A percentile compares a stretch with the other conserved stretches of the same genome.
phyloP scores from a whole-genome alignment of 2,113 vertebrate genomes.

The Phylloscopus whistleri region DNA sequence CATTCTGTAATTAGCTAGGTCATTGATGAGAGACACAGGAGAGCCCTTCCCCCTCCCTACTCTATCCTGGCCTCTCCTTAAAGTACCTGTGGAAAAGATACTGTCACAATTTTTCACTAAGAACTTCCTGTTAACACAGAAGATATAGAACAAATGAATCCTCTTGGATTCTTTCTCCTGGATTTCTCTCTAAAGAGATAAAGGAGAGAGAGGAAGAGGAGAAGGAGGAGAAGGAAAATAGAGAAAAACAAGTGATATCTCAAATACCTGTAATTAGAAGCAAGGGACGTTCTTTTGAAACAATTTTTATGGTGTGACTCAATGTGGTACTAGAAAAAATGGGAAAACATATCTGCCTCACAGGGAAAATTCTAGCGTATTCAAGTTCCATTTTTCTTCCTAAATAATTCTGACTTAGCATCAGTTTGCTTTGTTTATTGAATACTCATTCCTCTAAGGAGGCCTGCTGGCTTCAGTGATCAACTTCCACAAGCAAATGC shows the following conservation, averaged over 20 bases:
- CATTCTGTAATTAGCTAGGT: constrained; percentile 2
- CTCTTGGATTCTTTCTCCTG: not conserved
- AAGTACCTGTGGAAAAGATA: not conserved
- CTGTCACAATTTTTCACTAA: not conserved
- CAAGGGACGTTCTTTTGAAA: not conserved
- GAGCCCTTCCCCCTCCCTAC: not conserved
- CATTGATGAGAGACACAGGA: not conserved
- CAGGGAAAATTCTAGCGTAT: not conserved
- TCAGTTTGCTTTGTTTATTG: not conserved
- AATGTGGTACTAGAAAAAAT: not conserved
- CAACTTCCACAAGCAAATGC: not conserved
- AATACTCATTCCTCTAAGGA: not conserved
- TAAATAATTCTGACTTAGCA: not conserved
- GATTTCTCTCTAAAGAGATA: not conserved
- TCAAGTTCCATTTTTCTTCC: not conserved
- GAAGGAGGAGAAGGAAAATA: not conserved
- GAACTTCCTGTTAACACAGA: not conserved
- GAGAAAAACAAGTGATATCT: not conserved
- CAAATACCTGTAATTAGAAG: not conserved
- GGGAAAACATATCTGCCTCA: not conserved
- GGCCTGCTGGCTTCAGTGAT: not conserved
- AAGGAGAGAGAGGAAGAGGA: not conserved
- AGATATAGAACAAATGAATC: not conserved
- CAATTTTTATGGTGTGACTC: not conserved
- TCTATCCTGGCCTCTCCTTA: not conserved